Base-by-base conservation (phyloP, 2,888 invertebrate genomes). In the Hypolimnas misippus region DNA sequence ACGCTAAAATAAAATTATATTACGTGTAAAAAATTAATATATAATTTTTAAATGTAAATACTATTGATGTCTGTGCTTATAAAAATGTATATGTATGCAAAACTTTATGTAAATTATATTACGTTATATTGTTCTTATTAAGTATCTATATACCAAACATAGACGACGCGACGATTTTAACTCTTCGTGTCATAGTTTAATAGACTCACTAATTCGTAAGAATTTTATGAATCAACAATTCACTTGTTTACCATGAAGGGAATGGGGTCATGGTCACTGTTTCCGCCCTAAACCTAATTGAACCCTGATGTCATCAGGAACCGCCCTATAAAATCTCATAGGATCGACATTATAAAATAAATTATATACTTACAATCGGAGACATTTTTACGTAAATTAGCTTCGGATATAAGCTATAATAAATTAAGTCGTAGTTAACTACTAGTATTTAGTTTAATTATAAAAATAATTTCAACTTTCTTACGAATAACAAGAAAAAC, bases 1-100 rank as follows among this genome's bases (percentile, higher is more conserved):
- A 57, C 83, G 83, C 91, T 91, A 63, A 7, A 35, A 59, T 19
- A 25, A 35, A 49, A 50, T 42, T n/a, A 33, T 8, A 33, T 33
- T 8, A 33, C 31, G n/a, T n/a, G n/a, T n/a, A n/a, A n/a, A n/a
- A n/a, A n/a, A 17, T n/a, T 46, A 8, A 38, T 10, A 42, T 25
- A 42, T 25, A 33, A 33, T 7, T 33, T 33, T 19, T 8, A 3
- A 16, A 29, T 29, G 12, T 29, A 10, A 33, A n/a, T n/a, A n/a
- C n/a, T n/a, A n/a, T n/a, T n/a, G n/a, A n/a, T n/a, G n/a, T n/a
- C n/a, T n/a, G n/a, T n/a, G n/a, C n/a, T n/a, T n/a, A n/a, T n/a
- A n/a, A n/a, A n/a, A n/a, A n/a, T n/a, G n/a, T n/a, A 25, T 25
- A n/a, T 25, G 25, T 25, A 5, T 25, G 5, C 14, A 1, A 4